Evolutionary conservation across 2,888 invertebrate genomes (phyloP), one percentile per base, ranked within the genome.

Genomic region (Tanytarsus gracilentus): DNA sequence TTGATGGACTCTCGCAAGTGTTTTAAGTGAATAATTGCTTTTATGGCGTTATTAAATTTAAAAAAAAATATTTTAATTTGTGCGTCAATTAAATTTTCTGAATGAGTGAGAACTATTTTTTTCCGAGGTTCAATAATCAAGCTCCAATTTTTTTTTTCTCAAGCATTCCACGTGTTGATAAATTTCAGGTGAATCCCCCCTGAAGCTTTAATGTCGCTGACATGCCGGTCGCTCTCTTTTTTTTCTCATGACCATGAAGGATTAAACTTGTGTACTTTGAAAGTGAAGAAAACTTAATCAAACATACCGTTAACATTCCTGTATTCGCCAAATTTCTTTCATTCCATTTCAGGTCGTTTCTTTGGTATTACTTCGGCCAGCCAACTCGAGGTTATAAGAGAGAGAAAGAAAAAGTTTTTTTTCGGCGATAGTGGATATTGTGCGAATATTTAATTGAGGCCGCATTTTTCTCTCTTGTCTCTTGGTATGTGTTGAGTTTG

Each of bases 361-460:
- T 56, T 9, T 49, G 48, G 14, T 18, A n/a, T 55, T 18, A 18
- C 36, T 36, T 36, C 16, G 36, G n/a, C n/a, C 36, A 36, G n/a
- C n/a, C 16, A 36, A 14, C 11, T 33, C n/a, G 11, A 6, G 11
- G 4, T 14, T 14, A 33, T 33, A 33, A 16, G 18, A 40, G 4
- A 40, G 14, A 40, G 11, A 36, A 36, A 7, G 5, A 36, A 40
- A 18, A 40, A 36, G 21, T 9, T 6, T 21, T 18, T 21, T 44
- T 44, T 44, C 40, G 49, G 26, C 49, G 27, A 27, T 27, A 49
- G 25, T 49, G 25, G 49, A 44, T 48, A 48, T 58, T 58, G 58
- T 40, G 58, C 40, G 39, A 56, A 39, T 48, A 58, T 48, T 44
- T 58, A 58, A 58, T 58, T 58, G 58, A 58, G 58, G 58, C 48